Evolutionary conservation across 2,113 vertebrate species (phyloP).

Genomic region (Eudyptes chrysolophus): DNA sequence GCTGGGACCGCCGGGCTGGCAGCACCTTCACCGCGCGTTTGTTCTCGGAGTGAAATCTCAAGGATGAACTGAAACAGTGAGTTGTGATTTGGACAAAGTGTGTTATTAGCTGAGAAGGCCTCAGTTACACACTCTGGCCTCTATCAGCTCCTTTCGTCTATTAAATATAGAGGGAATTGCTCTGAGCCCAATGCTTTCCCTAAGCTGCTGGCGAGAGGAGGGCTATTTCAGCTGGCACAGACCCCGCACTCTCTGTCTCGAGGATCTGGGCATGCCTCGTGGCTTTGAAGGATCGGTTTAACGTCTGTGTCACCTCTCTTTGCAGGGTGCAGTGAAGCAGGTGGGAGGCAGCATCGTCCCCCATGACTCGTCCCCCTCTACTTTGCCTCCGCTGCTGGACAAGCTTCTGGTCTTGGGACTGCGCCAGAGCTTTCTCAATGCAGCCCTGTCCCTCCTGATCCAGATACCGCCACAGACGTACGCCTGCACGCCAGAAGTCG

Average conservation of each 20-base stretch:
- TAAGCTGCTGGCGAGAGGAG: not conserved
- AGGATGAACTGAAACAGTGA: not conserved
- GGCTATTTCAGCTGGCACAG: not conserved
- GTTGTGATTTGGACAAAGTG: not conserved
- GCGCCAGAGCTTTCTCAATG: not conserved
- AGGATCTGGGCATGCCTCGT: rapidly evolving
- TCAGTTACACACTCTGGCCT: rapidly evolving
- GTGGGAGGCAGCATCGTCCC: constrained; percentile 30
- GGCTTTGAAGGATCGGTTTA: rapidly evolving
- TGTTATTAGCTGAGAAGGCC: too few species aligned
- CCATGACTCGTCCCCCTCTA: not conserved
- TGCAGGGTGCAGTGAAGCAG: not conserved
- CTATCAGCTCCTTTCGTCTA: not conserved
- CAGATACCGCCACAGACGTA: not conserved
- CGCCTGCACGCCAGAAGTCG: not conserved
- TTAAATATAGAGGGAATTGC: not conserved
- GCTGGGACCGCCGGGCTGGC: not conserved
- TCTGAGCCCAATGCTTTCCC: rapidly evolving
- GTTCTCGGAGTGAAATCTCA: too few species aligned
- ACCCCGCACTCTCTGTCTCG: rapidly evolving
- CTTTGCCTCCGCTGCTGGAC: not conserved
- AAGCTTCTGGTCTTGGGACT: not conserved
- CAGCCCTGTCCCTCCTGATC: not conserved
- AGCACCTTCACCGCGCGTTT: rapidly evolving
- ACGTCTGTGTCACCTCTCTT: rapidly evolving